phyloP scores from a whole-genome alignment of 2,888 invertebrate species.

The Macrosoma leucophasiata region DNA sequence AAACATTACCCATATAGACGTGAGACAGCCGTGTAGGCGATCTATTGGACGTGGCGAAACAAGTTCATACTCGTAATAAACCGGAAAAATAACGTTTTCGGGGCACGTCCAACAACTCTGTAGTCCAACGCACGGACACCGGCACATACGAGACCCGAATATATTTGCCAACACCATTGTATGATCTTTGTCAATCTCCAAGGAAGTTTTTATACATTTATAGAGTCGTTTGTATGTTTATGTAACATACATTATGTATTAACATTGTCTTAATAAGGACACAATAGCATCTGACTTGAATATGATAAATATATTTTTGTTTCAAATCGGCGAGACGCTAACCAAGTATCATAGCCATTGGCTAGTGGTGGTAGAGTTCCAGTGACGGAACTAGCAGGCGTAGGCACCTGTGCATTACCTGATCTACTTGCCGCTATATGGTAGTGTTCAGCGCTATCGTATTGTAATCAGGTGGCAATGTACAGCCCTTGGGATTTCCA shows the following conservation, averaged over 20 bases:
- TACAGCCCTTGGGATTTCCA: too few relatives aligned
- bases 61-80: constrained; percentile 49
- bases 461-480: too few relatives aligned
- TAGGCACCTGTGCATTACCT: too few relatives aligned
- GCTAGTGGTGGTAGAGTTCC: too few relatives aligned
- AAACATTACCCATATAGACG: too few relatives aligned
- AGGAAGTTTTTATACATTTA: constrained; percentile 15
- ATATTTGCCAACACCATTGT: constrained; percentile 18
- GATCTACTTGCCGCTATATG: too few relatives aligned
- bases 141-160: constrained; percentile 53
- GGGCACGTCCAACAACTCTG: constrained; percentile 47
- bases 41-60: constrained; percentile 45
- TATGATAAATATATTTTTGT: constrained; percentile 12
- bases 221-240: constrained; percentile 10
- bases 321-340: too few relatives aligned
- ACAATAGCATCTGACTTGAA: constrained; percentile 9
- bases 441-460: too few relatives aligned
- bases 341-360: too few relatives aligned
- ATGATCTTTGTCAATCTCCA: constrained; percentile 21
- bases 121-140: constrained; percentile 37
- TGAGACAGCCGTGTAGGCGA: too few relatives aligned
- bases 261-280: constrained; percentile 14
- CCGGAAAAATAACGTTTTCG: constrained; percentile 70
- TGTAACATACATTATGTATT: constrained; percentile 19
- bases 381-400: too few relatives aligned